These are phyloP conservation scores for Lophius piscatorius DNA, from an alignment of 2,113 vertebrate genomes.

Conservation along the genomic window DNA sequence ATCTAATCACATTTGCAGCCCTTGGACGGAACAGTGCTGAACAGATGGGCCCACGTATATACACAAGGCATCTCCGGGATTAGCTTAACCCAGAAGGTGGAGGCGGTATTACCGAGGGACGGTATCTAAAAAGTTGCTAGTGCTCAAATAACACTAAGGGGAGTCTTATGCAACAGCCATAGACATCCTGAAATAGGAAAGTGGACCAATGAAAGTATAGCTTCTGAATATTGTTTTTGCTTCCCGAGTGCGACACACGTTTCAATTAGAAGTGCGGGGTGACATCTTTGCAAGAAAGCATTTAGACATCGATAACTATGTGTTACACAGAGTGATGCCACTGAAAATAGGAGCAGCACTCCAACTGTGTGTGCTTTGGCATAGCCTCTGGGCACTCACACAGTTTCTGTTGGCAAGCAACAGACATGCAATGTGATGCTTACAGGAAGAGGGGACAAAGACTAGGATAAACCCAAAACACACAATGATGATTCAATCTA, in stretches of 20 bases:
- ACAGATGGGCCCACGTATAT: constrained; percentile 68
- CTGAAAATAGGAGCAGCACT: constrained; percentile 10
- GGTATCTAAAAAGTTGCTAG: constrained; percentile 19
- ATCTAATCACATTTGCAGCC: constrained; percentile 74
- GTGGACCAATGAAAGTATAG: background rate
- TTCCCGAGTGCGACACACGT: background rate
- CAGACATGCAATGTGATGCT: constrained; percentile 12
- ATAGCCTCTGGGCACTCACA: constrained; percentile 11
- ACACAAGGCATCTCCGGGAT: constrained; percentile 56
- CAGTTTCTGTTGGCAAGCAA: constrained; percentile 32
- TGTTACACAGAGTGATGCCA: constrained; percentile 1
- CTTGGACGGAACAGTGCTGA: constrained; percentile 54
- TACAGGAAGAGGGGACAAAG: constrained; percentile 3
- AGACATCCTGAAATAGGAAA: constrained; percentile 6
- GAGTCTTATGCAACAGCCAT: background rate
- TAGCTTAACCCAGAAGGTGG: constrained; percentile 46
- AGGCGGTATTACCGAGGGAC: constrained; percentile 34
- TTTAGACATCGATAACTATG: background rate
- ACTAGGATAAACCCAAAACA: constrained; percentile 14
- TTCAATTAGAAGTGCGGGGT: background rate
- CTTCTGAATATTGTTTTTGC: background rate
- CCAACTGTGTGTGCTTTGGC: background rate
- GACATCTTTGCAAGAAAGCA: background rate
- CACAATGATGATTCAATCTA: constrained; percentile 9
- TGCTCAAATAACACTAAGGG: constrained; percentile 4